Evolutionary conservation across 1,140 invertebrate species (phyloP).

Genomic region (Lepidostoma basale): DNA sequence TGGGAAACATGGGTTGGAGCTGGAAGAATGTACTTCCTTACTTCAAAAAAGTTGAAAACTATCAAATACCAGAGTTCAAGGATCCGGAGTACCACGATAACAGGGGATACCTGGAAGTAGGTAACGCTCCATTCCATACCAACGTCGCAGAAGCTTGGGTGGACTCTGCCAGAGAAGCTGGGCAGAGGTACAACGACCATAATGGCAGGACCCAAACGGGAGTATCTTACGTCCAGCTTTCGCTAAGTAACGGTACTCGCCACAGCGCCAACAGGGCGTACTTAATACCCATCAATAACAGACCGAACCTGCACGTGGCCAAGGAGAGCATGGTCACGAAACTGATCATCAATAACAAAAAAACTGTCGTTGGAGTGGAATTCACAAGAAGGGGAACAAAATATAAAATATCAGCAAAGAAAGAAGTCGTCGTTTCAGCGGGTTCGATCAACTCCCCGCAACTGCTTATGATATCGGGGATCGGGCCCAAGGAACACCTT

Average conservation of each 20-base stretch:
- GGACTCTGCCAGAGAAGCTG: constrained; percentile 68
- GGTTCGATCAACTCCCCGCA: constrained; percentile 79
- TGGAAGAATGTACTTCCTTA: constrained; percentile 83
- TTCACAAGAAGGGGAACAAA: constrained; percentile 61
- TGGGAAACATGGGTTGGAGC: constrained; percentile 83
- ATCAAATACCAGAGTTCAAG: constrained; percentile 50
- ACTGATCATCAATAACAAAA: constrained; percentile 75
- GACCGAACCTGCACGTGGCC: constrained; percentile 70
- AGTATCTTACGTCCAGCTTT: constrained; percentile 69
- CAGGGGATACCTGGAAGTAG: constrained; percentile 62
- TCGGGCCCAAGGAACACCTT: constrained; percentile 76
- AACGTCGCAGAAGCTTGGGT: constrained; percentile 71
- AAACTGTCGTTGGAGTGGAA: constrained; percentile 69
- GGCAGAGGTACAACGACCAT: constrained; percentile 73
- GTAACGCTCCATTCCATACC: constrained; percentile 68
- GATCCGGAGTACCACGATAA: constrained; percentile 56
- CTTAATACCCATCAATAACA: constrained; percentile 67
- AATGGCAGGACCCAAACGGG: constrained; percentile 72
- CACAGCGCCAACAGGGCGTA: constrained; percentile 78
- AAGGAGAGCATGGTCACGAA: constrained; percentile 71
- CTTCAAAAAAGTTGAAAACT: constrained; percentile 77
- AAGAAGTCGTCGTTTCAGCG: constrained; percentile 78
- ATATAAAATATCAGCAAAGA: constrained; percentile 65
- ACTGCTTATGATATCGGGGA: constrained; percentile 80
- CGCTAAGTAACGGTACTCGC: constrained; percentile 72